Evolutionary conservation across 2,113 vertebrate species (phyloP), one percentile per base, ranked within the genome.

Genomic region (Dryoscopus gambensis): DNA sequence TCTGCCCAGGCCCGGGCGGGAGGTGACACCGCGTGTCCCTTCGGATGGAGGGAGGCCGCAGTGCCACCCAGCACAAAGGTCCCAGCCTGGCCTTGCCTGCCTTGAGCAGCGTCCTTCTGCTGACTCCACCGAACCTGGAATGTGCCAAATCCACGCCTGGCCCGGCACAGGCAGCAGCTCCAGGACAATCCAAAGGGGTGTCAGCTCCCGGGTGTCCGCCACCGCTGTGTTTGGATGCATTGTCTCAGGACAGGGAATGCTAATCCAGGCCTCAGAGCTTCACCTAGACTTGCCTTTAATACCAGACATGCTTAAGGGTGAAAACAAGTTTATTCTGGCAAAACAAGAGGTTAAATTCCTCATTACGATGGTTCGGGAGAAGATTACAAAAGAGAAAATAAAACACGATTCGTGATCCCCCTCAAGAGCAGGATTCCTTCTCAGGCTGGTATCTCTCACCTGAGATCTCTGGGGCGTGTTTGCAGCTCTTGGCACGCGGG

Each of bases 271-370:
- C 47, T 69, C 87, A 84, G 44, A 81, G 77, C 73, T 62, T 94
- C 92, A 94, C 81, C 73, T 77, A 73, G 87, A 87, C 84, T 83
- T 96, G 84, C 73, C 87, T 96, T 68, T 74, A 87, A 84, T 89
- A 91, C 87, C 59, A 95, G 94, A 89, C 84, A 60, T 84, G 76
- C 87, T 94, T 73, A 87, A 91, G 87, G 64, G 87, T 84, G 68
- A 93, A 70, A 93, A 80, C 50, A 87, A 94, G 81, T 95, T 96
- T 93, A 87, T 94, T 93, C 87, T 91, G 94, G 92, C 76, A 91
- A 80, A 93, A 65, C 49, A 86, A 64, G 87, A 81, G 63, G 94
- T 94, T 80, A 33, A 89, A 80, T 89, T 93, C 90, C 84, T 94
- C 82, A 69, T 77, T 30, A 33, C 3, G 24, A 80, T 44, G 33